Conservation (phyloP, 2,888 invertebrate species). For the Philereme vetulata region DNA sequence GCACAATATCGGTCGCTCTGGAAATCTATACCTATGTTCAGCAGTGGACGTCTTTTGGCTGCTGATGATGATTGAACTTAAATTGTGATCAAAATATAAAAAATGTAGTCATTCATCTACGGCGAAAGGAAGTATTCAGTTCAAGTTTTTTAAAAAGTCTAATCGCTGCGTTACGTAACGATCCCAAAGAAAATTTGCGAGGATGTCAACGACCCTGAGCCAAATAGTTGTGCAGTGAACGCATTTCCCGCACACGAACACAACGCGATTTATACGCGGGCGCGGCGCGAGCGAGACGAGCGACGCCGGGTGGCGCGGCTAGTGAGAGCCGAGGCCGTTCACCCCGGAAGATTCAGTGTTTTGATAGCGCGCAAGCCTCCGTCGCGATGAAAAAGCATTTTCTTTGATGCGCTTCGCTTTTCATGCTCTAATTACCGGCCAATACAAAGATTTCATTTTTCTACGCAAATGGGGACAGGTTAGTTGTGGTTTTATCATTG, state of each 20-base stretch:
- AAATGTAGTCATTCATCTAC: neutral
- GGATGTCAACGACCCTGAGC: slow-evolving; percentile 78
- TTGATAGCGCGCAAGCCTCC: slow-evolving; percentile 80
- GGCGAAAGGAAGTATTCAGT: neutral
- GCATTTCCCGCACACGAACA: slow-evolving; percentile 76
- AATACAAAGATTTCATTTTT: slow-evolving; percentile 59
- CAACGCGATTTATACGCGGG: slow-evolving; percentile 75
- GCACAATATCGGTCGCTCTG: too few species aligned
- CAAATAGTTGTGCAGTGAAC: slow-evolving; percentile 79
- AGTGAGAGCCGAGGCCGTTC: slow-evolving; percentile 72
- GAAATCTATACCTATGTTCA: too few species aligned
- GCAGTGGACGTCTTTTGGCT: too few species aligned
- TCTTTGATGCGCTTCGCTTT: slow-evolving; percentile 80
- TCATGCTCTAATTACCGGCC: slow-evolving; percentile 76
- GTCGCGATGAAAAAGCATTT: slow-evolving; percentile 78
- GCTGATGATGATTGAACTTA: too few species aligned
- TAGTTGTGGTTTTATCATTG: slow-evolving; percentile 3
- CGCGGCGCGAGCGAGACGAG: slow-evolving; percentile 55
- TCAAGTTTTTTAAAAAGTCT: slow-evolving; percentile 2
- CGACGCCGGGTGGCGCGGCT: slow-evolving; percentile 61
- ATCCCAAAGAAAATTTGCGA: slow-evolving; percentile 58
- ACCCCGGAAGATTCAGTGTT: slow-evolving; percentile 84
- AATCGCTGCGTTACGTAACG: slow-evolving; percentile 11
- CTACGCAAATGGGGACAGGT: slow-evolving; percentile 26
- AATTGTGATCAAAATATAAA: neutral